Evolutionary conservation across 1,140 invertebrate genomes (phyloP).

Genomic region (Drosophila nannoptera): DNA sequence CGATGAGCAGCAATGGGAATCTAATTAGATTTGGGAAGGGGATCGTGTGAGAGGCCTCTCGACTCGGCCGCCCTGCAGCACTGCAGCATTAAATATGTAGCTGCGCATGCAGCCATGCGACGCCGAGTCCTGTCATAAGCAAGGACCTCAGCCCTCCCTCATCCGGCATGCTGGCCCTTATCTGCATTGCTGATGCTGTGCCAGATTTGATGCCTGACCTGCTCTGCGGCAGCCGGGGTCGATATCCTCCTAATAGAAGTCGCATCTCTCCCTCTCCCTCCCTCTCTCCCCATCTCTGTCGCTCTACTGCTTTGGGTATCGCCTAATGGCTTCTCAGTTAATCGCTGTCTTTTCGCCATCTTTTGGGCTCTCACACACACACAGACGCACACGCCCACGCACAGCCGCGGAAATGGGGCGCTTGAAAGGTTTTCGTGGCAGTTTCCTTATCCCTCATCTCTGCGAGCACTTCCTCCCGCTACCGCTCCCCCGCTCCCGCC

Average conservation of each 20-base stretch:
- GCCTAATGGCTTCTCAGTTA: constrained; percentile 40
- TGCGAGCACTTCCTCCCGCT: neutral
- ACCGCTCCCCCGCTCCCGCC: neutral
- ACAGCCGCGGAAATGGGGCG: constrained; percentile 51
- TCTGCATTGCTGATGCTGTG: constrained; percentile 26
- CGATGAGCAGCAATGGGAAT: too few relatives aligned
- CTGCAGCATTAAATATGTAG: neutral
- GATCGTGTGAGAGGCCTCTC: too few relatives aligned
- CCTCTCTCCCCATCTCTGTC: neutral
- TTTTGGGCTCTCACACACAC: constrained; percentile 21
- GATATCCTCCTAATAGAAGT: constrained; percentile 52
- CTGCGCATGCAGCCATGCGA: neutral
- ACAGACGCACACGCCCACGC: neutral
- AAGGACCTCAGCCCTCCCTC: neutral
- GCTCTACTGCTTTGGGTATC: neutral
- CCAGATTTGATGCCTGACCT: constrained; percentile 5
- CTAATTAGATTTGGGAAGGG: too few relatives aligned
- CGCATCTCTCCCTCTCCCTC: neutral
- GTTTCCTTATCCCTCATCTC: constrained; percentile 33
- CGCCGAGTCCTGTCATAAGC: neutral
- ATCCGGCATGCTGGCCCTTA: neutral
- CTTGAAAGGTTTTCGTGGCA: constrained; percentile 42
- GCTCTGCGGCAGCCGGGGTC: constrained; percentile 37
- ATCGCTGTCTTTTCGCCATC: neutral
- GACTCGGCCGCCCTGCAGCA: neutral